A percentile compares a stretch with the other conserved stretches of the same genome.
Conservation (phyloP, 2,888 invertebrate genomes). For the Amphipyra tragopoginis region DNA sequence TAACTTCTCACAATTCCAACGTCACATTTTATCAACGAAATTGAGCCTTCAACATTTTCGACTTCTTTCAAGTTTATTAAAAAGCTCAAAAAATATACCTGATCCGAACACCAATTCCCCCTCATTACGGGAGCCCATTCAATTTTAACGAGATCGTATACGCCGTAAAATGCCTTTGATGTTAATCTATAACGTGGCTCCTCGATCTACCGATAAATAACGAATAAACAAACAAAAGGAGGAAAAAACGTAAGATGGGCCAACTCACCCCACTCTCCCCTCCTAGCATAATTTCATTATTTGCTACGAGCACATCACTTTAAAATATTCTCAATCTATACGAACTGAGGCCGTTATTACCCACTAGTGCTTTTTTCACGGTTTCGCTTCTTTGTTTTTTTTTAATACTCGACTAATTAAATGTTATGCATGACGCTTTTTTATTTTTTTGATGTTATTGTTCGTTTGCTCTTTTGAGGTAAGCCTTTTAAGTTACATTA, state of each 20-base stretch:
- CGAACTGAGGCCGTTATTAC: conserved; percentile 51
- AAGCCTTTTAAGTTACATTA: too few species aligned
- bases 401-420: not conserved
- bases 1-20: conserved; percentile 2
- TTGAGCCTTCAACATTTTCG: conserved; percentile 26
- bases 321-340: conserved; percentile 75
- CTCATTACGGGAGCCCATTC: conserved; percentile 71
- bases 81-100: conserved; percentile 50
- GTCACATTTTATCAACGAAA: conserved; percentile 22
- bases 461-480: not conserved
- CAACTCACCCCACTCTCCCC: conserved; percentile 54
- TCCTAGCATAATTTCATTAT: conserved; percentile 80
- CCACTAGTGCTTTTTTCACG: conserved; percentile 48
- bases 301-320: conserved; percentile 73
- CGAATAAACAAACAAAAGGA: conserved; percentile 81
- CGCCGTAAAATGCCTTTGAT: conserved; percentile 77
- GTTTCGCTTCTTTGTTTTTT: conserved; percentile 38
- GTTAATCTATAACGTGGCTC: conserved; percentile 80
- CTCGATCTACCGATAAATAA: conserved; percentile 84
- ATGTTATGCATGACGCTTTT: conserved; percentile 13
- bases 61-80: conserved; percentile 54
- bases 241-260: conserved; percentile 68
- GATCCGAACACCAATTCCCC: conserved; percentile 63
- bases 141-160: conserved; percentile 78
- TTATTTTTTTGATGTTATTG: not conserved